These are phyloP conservation scores for Parasteatoda tepidariorum DNA, from an alignment of 1,140 invertebrate genomes.

Conservation along the genomic window DNA sequence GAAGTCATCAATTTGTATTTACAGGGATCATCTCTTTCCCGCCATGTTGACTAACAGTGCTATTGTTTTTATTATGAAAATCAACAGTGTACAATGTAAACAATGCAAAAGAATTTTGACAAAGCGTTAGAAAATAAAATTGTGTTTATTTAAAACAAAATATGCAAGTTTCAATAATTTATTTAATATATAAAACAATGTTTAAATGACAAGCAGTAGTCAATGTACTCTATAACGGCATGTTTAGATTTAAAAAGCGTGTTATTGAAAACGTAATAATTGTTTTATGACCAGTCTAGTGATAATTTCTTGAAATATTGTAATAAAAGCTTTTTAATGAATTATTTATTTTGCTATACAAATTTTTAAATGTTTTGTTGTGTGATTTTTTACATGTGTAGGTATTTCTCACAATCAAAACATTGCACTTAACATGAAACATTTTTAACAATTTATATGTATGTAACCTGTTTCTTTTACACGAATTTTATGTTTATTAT, in stretches of 20 bases:
- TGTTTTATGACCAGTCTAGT: background rate
- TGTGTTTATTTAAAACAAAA: background rate
- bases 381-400: background rate
- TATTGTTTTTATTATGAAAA: constrained; percentile 55
- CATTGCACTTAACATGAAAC: too few relatives aligned
- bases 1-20: constrained; percentile 43
- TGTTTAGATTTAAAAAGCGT: background rate
- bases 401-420: background rate
- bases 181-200: background rate
- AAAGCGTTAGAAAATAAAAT: background rate
- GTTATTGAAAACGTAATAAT: background rate
- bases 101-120: background rate
- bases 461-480: too few relatives aligned
- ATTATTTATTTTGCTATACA: background rate
- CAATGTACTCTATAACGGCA: constrained; percentile 43
- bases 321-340: background rate
- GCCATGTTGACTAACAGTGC: constrained; percentile 46
- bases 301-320: background rate
- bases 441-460: too few relatives aligned
- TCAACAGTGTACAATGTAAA: constrained; percentile 8
- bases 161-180: background rate
- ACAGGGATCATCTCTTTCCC: constrained; percentile 44
- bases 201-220: constrained; percentile 5
- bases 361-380: background rate
- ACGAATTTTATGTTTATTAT: too few relatives aligned